A percentile compares a stretch with the other conserved stretches of the same genome.
These are phyloP conservation scores for Microctenopoma lineatum DNA, from an alignment of 2,797 vertebrate genomes.

Conservation along the genomic window DNA sequence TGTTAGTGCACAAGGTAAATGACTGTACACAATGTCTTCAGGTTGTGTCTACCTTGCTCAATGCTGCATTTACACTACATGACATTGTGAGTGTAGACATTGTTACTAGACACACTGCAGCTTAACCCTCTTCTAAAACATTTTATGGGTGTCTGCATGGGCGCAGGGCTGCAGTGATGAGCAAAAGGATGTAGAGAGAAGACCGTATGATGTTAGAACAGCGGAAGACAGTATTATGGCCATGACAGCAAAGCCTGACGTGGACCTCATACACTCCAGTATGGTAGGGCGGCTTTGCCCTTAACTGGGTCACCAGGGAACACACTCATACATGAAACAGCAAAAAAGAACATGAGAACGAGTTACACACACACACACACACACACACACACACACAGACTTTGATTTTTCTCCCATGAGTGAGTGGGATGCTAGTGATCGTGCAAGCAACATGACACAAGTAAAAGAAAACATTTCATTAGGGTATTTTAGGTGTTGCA, in stretches of 20 bases:
- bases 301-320: slow-evolving; percentile 82
- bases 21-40: slow-evolving; percentile 34
- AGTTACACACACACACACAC: slow-evolving; percentile 28
- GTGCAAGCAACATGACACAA: slow-evolving; percentile 49
- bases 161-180: slow-evolving; percentile 72
- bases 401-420: slow-evolving; percentile 33
- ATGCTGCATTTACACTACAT: slow-evolving; percentile 47
- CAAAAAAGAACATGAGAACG: slow-evolving; percentile 52
- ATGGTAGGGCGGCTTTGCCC: slow-evolving; percentile 67
- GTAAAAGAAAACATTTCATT: slow-evolving; percentile 42
- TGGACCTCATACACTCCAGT: slow-evolving; percentile 47
- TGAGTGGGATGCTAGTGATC: slow-evolving; percentile 46
- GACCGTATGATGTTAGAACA: slow-evolving; percentile 38
- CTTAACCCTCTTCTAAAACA: slow-evolving; percentile 71
- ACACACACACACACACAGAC: slow-evolving; percentile 26
- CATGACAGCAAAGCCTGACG: slow-evolving; percentile 38
- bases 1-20: slow-evolving; percentile 31
- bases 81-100: slow-evolving; percentile 50
- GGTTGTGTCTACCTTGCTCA: slow-evolving; percentile 54
- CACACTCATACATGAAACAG: slow-evolving; percentile 72
- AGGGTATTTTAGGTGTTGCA: slow-evolving; percentile 46
- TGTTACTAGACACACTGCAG: slow-evolving; percentile 66
- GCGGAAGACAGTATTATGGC: slow-evolving; percentile 20
- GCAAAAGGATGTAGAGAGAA: slow-evolving; percentile 54
- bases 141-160: slow-evolving; percentile 78